Evolutionary conservation across 2,113 vertebrate species (phyloP).

Genomic region (Nothobranchius furzeri): DNA sequence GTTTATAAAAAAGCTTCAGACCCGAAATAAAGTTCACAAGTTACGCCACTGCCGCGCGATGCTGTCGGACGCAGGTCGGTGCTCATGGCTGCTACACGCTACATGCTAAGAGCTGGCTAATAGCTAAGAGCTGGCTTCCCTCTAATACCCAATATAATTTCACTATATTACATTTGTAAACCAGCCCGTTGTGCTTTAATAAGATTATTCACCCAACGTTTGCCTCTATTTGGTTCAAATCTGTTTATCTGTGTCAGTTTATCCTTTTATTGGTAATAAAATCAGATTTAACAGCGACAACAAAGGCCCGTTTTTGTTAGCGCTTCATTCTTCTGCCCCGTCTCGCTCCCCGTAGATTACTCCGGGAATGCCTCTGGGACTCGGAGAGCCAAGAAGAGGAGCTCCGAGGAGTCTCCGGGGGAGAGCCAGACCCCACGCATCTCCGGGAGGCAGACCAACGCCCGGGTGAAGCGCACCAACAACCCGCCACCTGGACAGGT

Average conservation of each 20-base stretch:
- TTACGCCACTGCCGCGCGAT: conserved; percentile 32
- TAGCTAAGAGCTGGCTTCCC: conserved; percentile 9
- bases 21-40: neutral
- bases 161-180: neutral
- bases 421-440: conserved; percentile 87
- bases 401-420: conserved; percentile 78
- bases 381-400: conserved; percentile 86
- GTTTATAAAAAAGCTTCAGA: neutral
- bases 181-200: conserved; percentile 1
- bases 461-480: conserved; percentile 73
- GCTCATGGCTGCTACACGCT: conserved; percentile 20
- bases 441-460: conserved; percentile 88
- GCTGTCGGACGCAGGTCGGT: conserved; percentile 78
- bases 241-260: neutral
- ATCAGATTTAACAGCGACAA: neutral
- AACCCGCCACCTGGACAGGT: conserved; percentile 77
- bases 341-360: conserved; percentile 67
- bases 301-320: conserved; percentile 9
- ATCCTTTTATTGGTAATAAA: neutral
- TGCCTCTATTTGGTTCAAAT: neutral
- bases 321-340: neutral
- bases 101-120: conserved; percentile 41
- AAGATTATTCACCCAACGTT: neutral
- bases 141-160: too few relatives aligned
- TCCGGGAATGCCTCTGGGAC: conserved; percentile 77